Evolutionary conservation across 2,797 vertebrate genomes (phyloP), one percentile per base, ranked within the genome.

Genomic region (Pristis pectinata): DNA sequence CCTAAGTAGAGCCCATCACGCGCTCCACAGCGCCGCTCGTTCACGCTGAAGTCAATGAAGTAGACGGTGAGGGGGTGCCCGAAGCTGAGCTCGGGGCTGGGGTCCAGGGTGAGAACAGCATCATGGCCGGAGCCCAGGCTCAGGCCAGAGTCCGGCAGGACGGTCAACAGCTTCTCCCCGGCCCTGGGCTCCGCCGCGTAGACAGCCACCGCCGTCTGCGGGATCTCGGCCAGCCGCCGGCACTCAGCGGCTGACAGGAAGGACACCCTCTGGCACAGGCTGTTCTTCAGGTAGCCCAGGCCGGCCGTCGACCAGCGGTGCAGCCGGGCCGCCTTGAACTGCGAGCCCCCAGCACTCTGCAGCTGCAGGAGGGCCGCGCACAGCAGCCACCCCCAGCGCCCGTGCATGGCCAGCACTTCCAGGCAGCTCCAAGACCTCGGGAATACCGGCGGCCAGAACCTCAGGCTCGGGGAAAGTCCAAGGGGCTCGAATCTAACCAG

Each of bases 51-150:
- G 79, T 98, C 97, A 89, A 98, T 96, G 11, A 98, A 98, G 96
- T 98, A 98, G 34, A 98, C 97, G 9, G 97, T 96, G 56, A 98
- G 96, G 0, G 97, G 97, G 95, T 98, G 98, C n/a, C 98, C 98
- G 64, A 98, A 98, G 96, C 97, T 98, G 95, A 97, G 97, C 27
- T 96, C 97, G 0, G 98, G 97, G 94, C 96, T 98, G 0, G 97
- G 98, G 95, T 98, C 98, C 94, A 98, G 95, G 74, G 98, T 96
- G 82, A 98, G 95, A 82, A 98, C 96, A 0, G 96, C 97, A 76
- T 98, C 97, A 1, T 98, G 97, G 77, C 96, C 96, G 24, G 94
- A 17, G 41, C 59, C 49, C 30, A 49, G 80, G 11, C 80, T 49
- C 2, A 94, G 95, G 49, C 94, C 24, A 1, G 97, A 97, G 96